These are phyloP conservation scores for Mythimna vitellina DNA, from an alignment of 2,888 invertebrate species.

Conservation along the genomic window DNA sequence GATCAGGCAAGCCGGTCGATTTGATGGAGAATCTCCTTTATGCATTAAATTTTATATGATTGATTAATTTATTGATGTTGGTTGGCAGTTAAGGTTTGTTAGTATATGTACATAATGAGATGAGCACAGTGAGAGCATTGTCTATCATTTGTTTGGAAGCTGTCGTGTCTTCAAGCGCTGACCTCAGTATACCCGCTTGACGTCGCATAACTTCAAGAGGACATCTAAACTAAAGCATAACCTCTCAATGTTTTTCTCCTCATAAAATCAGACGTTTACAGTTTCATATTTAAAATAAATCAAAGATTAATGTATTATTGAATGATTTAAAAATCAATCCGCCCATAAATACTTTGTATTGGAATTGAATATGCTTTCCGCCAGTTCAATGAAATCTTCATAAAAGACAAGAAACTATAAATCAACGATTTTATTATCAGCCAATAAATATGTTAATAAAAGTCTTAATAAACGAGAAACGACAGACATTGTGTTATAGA, in stretches of 20 bases:
- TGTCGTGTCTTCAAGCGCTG: not conserved
- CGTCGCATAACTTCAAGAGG: not conserved
- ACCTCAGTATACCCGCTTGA: not conserved
- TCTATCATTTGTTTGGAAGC: no score
- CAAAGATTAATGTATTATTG: conserved; percentile 41
- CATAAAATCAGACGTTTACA: conserved; percentile 32
- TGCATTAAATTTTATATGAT: not conserved
- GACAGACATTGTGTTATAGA: conserved; percentile 32
- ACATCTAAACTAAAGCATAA: not conserved
- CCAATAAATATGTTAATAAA: conserved; percentile 53
- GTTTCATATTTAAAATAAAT: conserved; percentile 37
- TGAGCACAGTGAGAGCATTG: not conserved
- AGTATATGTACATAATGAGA: not conserved
- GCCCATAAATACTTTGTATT: conserved; percentile 40
- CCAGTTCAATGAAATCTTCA: conserved; percentile 40
- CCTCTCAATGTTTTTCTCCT: not conserved
- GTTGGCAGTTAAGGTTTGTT: not conserved
- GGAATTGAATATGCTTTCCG: conserved; percentile 43
- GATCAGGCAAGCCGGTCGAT: not conserved
- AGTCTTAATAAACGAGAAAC: conserved; percentile 45
- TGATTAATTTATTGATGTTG: not conserved
- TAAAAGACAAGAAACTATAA: conserved; percentile 46
- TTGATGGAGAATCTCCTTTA: not conserved
- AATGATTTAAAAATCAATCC: conserved; percentile 52
- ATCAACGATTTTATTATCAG: conserved; percentile 54